phyloP scores from a whole-genome alignment of 1,140 invertebrate genomes.

The Drosophila rhopaloa region DNA sequence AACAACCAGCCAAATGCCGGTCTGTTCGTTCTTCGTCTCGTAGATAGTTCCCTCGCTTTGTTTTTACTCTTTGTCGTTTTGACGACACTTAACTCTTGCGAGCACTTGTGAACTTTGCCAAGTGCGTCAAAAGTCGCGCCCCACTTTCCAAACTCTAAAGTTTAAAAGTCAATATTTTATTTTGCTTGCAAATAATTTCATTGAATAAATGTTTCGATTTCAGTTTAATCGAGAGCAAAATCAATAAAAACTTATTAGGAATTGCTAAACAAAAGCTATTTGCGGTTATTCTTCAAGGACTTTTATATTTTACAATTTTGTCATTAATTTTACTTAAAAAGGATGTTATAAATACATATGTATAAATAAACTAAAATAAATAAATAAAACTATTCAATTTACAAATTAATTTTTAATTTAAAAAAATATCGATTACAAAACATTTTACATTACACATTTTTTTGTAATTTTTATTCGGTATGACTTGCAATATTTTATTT shows the following conservation, averaged over 20 bases:
- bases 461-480: too few relatives aligned
- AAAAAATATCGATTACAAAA: too few relatives aligned
- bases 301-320: too few relatives aligned
- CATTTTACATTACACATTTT: too few relatives aligned
- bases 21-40: slow-evolving; percentile 34
- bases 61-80: slow-evolving; percentile 16
- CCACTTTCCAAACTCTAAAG: slow-evolving; percentile 46
- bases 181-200: not conserved
- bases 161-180: slow-evolving; percentile 21
- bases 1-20: slow-evolving; percentile 58
- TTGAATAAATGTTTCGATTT: not conserved
- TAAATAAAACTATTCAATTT: too few relatives aligned
- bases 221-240: not conserved
- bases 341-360: too few relatives aligned
- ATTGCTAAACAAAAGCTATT: not conserved
- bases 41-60: slow-evolving; percentile 1
- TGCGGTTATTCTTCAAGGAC: too few relatives aligned
- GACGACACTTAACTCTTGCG: slow-evolving; percentile 58
- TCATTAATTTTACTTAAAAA: too few relatives aligned
- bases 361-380: too few relatives aligned
- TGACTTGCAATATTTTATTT: too few relatives aligned
- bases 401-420: too few relatives aligned
- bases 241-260: not conserved
- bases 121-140: slow-evolving; percentile 66
- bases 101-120: slow-evolving; percentile 64